Conservation (phyloP, 92 coral and sea anemone species). For the Desmophyllum pertusum region DNA sequence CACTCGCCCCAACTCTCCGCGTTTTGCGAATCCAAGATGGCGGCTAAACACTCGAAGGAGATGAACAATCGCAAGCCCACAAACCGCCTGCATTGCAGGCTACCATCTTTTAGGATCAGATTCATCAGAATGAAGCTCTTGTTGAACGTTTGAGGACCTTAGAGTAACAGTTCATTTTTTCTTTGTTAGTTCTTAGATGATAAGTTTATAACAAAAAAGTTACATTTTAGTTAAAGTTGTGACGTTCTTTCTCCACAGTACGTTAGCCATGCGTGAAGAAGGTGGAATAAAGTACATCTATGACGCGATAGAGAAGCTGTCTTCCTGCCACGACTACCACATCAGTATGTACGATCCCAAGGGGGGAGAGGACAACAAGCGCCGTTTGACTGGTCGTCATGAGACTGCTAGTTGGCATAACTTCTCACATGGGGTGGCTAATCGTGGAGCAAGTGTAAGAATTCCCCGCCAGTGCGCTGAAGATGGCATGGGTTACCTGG, state of each 20-base stretch:
- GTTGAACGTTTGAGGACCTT: too few relatives aligned
- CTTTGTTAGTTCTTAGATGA: neutral
- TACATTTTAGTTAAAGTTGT: neutral
- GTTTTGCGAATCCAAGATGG: too few relatives aligned
- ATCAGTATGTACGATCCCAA: conserved; percentile 97
- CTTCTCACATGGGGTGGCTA: conserved; percentile 95
- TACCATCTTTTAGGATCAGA: too few relatives aligned
- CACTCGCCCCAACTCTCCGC: too few relatives aligned
- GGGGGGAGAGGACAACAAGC: conserved; percentile 89
- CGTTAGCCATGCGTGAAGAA: conserved; percentile 87
- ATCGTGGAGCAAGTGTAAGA: conserved; percentile 94
- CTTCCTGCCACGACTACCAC: conserved; percentile 85
- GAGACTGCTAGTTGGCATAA: conserved; percentile 86
- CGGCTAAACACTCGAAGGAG: too few relatives aligned
- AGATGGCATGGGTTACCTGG: conserved; percentile 93
- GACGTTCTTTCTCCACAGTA: conserved; percentile 46
- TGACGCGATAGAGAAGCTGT: conserved; percentile 84
- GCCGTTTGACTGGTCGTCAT: conserved; percentile 89
- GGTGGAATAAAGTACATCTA: conserved; percentile 89
- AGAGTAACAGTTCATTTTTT: too few relatives aligned
- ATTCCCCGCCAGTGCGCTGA: conserved; percentile 98
- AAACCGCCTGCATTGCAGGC: too few relatives aligned
- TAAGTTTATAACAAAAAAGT: neutral
- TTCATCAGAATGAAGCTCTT: too few relatives aligned
- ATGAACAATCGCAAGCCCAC: too few relatives aligned